Conservation (phyloP, 2,113 vertebrate species). For the Serinus canaria region DNA sequence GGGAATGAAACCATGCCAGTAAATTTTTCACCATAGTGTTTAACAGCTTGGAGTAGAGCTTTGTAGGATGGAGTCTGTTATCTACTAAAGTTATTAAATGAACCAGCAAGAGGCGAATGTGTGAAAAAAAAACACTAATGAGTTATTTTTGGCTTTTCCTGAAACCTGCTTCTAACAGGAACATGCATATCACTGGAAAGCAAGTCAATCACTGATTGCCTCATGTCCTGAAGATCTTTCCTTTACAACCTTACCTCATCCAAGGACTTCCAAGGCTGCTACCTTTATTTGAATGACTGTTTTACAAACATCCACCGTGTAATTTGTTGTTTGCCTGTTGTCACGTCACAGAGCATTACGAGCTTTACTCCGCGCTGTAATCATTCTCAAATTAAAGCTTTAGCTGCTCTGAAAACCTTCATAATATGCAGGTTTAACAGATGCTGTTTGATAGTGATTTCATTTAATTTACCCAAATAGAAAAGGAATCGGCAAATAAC, state of each 20-base stretch:
- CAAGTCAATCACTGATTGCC: not conserved
- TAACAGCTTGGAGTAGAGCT: not conserved
- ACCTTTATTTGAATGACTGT: slow-evolving; percentile 28
- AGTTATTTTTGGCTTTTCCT: slow-evolving; percentile 6
- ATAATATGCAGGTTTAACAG: slow-evolving; percentile 31
- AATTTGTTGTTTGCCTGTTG: slow-evolving; percentile 54
- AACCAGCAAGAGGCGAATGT: not conserved
- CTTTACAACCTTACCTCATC: not conserved
- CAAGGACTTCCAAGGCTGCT: slow-evolving; percentile 1
- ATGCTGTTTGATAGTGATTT: slow-evolving; percentile 36
- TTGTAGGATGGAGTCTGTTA: not conserved
- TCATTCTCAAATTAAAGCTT: slow-evolving; percentile 41
- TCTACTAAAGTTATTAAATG: not conserved
- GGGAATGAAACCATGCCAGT: not conserved
- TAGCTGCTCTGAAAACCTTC: not conserved
- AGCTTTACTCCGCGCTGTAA: not conserved
- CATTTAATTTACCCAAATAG: slow-evolving; percentile 43
- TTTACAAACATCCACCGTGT: slow-evolving; percentile 1
- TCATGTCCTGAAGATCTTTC: not conserved
- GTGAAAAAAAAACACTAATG: not conserved
- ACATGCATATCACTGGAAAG: not conserved
- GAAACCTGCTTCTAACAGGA: not conserved
- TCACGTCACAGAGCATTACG: slow-evolving; percentile 11
- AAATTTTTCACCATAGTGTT: not conserved
- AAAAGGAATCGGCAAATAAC: slow-evolving; percentile 11